Evolutionary conservation across 2,113 vertebrate species (phyloP), one percentile per base, ranked within the genome.

Genomic region (Callocephalon fimbriatum): DNA sequence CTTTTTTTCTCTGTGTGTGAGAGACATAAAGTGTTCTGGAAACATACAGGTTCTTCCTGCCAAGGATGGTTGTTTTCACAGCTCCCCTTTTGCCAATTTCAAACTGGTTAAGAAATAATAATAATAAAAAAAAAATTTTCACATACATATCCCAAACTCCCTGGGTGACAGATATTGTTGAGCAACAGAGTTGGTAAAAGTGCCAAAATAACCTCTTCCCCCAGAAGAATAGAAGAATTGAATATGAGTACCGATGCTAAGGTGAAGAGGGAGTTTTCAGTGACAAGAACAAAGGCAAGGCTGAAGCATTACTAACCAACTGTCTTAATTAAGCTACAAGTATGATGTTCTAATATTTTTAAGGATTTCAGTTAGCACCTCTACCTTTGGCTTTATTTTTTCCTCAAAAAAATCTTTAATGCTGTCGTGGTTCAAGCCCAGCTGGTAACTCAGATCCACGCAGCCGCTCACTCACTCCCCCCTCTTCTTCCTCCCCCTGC

Each of bases 11-110:
- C 61, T 78, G n/a, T 88, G 58, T 96, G 77, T 25, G 68, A 92
- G 93, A 97, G 66, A 97, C 88, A 93, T 91, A 81, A 95, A 96
- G 48, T 78, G 77, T 87, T 97, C 90, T 96, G 92, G 87, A 97
- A 96, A 95, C 14, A 12, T 73, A 95, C 78, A 94, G 92, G 77
- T 88, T 96, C 90, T 90, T 93, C 56, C 83, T 96, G 97, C 95
- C 97, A 96, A 94, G 88, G 88, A 77, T 14, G 54, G 75, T 92
- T 96, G 89, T 92, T 97, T 95, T 97, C 93, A 88, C 70, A 48
- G 84, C 73, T 97, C 89, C 83, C 77, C 38, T 72, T 94, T 80
- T 92, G 80, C 90, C 88, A 91, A 88, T 96, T 97, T 96, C 88
- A 75, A 86, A 63, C 83, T 86, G 86, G 76, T 97, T 93, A 93